Percentiles rank a stretch among this genome's conserved stretches.
These are phyloP conservation scores for Leguminivora glycinivorella DNA, from an alignment of 1,140 invertebrate species.

Conservation along the genomic window DNA sequence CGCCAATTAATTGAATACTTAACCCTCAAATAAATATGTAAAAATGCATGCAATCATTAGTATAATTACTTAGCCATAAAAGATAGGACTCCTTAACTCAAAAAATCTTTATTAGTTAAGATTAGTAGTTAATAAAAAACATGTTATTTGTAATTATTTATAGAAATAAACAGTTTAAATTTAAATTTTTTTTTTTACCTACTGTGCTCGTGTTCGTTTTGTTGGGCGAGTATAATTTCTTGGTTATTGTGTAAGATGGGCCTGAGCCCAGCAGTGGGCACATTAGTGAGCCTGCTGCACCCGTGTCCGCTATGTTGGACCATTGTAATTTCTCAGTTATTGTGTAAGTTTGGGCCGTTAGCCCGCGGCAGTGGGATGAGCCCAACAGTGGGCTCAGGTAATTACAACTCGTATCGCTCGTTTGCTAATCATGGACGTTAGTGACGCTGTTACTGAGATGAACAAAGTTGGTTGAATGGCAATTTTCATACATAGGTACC, in stretches of 20 bases:
- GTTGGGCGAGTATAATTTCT: neutral
- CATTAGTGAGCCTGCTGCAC: neutral
- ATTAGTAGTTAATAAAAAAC: too few relatives aligned
- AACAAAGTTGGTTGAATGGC: slow-evolving; percentile 3
- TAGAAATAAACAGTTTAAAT: too few relatives aligned
- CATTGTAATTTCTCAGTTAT: slow-evolving; percentile 39
- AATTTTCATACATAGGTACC: neutral
- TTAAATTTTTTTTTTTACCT: too few relatives aligned
- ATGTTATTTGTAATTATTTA: too few relatives aligned
- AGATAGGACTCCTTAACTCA: too few relatives aligned
- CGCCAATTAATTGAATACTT: too few relatives aligned
- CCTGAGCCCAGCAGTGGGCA: slow-evolving; percentile 23
- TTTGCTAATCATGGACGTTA: slow-evolving; percentile 6
- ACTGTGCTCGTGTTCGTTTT: neutral
- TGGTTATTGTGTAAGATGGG: slow-evolving; percentile 53
- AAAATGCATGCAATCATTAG: too few relatives aligned
- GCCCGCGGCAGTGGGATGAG: slow-evolving; percentile 33
- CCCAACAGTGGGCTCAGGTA: slow-evolving; percentile 38
- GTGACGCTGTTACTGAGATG: neutral
- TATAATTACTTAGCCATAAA: too few relatives aligned
- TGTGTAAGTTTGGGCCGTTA: slow-evolving; percentile 51
- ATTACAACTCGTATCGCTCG: neutral
- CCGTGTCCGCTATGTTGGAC: neutral
- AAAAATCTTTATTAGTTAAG: too few relatives aligned
- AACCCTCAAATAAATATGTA: too few relatives aligned